Evolutionary conservation across 2,113 vertebrate genomes (phyloP).

Genomic region (Scytalopus superciliaris): DNA sequence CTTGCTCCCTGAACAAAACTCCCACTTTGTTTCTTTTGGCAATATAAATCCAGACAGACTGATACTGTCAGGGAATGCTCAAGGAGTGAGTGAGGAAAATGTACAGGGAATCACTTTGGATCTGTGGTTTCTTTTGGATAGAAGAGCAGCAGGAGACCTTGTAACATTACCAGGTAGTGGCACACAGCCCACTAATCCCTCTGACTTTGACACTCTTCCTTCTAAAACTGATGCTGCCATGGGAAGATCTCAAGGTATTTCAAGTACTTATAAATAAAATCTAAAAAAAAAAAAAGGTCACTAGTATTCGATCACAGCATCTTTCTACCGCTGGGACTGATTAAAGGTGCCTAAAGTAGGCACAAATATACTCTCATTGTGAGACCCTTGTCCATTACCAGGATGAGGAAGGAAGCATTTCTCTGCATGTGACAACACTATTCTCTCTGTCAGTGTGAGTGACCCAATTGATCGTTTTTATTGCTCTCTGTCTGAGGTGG

Average conservation of each 20-base stretch:
- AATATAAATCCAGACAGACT: neutral
- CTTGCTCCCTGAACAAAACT: neutral
- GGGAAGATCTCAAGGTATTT: neutral
- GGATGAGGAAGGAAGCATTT: neutral
- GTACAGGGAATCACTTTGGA: neutral
- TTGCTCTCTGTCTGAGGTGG: neutral
- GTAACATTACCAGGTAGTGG: neutral
- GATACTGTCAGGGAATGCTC: neutral
- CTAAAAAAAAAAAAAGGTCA: too few species aligned
- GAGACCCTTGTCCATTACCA: neutral
- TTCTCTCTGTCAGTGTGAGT: neutral
- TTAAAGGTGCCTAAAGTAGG: neutral
- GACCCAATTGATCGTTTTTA: neutral
- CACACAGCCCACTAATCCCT: neutral
- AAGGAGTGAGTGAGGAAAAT: neutral
- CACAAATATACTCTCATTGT: neutral
- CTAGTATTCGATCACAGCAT: neutral
- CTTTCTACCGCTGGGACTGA: neutral
- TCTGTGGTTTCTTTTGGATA: neutral
- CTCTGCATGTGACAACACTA: accelerated
- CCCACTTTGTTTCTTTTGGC: neutral
- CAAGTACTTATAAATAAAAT: neutral
- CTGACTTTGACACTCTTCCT: neutral
- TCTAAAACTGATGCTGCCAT: neutral
- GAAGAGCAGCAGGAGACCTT: neutral